Percentiles rank a stretch among this genome's conserved stretches.
Conservation (phyloP, 2,888 invertebrate species). For the Mythimna ferrago region DNA sequence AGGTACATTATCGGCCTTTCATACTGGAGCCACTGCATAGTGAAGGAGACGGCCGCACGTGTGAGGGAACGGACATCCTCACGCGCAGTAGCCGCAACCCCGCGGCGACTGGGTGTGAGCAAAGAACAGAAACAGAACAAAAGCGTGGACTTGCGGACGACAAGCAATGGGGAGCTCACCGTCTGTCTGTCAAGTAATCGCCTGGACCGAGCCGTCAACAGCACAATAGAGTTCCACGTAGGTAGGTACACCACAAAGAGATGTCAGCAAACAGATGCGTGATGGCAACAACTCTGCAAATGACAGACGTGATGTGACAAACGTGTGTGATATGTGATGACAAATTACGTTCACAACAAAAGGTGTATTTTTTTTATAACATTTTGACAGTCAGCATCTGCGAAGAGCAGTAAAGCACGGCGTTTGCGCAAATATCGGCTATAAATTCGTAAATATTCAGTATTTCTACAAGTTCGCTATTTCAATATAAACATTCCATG, state of each 20-base stretch:
- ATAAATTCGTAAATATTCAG: constrained; percentile 28
- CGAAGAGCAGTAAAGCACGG: background rate
- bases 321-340: background rate
- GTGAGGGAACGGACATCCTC: too few species aligned
- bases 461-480: constrained; percentile 17
- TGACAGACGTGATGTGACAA: background rate
- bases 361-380: background rate
- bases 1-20: background rate
- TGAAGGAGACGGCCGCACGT: too few species aligned
- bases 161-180: too few species aligned
- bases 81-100: too few species aligned
- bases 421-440: constrained; percentile 24
- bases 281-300: background rate
- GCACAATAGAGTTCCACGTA: too few species aligned
- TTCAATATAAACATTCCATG: constrained; percentile 15
- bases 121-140: too few species aligned
- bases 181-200: too few species aligned
- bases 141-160: too few species aligned
- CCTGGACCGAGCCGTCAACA: too few species aligned
- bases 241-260: too few species aligned
- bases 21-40: background rate
- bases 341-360: background rate
- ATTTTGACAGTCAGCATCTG: background rate
- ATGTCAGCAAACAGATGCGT: too few species aligned
- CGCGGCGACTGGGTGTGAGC: too few species aligned